Evolutionary conservation across 2,113 vertebrate species (phyloP), one percentile per base, ranked within the genome.

Genomic region (Carassius gibelio): DNA sequence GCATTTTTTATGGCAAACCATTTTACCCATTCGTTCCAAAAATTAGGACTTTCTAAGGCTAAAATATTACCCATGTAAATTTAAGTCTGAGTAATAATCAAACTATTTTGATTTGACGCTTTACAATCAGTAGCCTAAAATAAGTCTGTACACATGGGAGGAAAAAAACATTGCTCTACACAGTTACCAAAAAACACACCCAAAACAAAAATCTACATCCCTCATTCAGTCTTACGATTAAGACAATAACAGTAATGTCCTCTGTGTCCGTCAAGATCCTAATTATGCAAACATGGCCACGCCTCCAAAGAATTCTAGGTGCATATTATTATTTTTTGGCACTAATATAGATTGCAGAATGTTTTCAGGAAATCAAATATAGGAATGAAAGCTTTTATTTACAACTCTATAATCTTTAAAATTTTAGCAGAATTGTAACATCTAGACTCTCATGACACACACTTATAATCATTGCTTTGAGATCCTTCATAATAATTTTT

Each of bases 401-500:
- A 59, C 55, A 57, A 57, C 57, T 59, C 57, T 59, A 59, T 21
- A 21, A 21, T 59, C 19, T 21, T 13, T 68, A 15, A 34, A 68
- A 69, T 8, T 1, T 1, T 8, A 34, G 30, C 14, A 19, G 30
- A 69, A 19, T 0, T 19, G 30, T 34, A 68, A 55, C 52, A 55
- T 55, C 55, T 36, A 71, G 36, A 30, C n/a, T 14, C 4, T 50
- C n/a, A 38, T 52, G 23, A 34, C 55, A 50, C 34, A 66, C 17
- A 42, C n/a, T 42, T 30, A 19, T 42, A 68, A 19, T 4, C 55
- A 38, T 21, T 57, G 55, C 23, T 50, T 5, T 30, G 7, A 6
- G 61, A 64, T 88, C 57, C 48, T 88, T 85, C 74, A 23, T 69
- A 57, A 79, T 76, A 7, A 13, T 83, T 34, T 81, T 55, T 69